Evolutionary conservation across 2,888 invertebrate species (phyloP).

Genomic region (Acleris literana): DNA sequence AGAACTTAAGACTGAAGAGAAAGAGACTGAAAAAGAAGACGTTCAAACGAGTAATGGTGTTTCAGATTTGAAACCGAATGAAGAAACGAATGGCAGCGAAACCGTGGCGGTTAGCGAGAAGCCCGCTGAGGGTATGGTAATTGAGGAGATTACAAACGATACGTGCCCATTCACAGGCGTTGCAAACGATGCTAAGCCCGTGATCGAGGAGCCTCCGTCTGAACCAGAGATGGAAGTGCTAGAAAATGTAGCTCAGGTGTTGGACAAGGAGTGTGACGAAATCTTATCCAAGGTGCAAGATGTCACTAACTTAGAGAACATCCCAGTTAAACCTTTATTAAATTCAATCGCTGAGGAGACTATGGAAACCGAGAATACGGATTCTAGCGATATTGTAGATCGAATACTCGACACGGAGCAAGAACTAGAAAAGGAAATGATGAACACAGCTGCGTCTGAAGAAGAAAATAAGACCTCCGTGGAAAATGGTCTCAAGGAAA

Average conservation of each 20-base stretch:
- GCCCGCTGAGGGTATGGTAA: constrained; percentile 56
- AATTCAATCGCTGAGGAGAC: constrained; percentile 69
- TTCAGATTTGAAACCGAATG: constrained; percentile 49
- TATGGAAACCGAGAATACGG: constrained; percentile 68
- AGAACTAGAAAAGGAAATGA: constrained; percentile 61
- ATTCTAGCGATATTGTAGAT: constrained; percentile 71
- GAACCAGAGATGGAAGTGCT: constrained; percentile 68
- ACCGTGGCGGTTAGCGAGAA: constrained; percentile 48
- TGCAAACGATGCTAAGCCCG: constrained; percentile 63
- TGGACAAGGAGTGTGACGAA: constrained; percentile 79
- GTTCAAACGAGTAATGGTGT: constrained; percentile 63
- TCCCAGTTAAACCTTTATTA: constrained; percentile 67
- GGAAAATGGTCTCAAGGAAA: constrained; percentile 27
- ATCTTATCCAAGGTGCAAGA: constrained; percentile 76
- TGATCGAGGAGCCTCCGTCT: constrained; percentile 65
- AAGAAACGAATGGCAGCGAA: constrained; percentile 47
- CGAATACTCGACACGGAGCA: constrained; percentile 70
- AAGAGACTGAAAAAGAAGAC: constrained; percentile 54
- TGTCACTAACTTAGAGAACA: constrained; percentile 72
- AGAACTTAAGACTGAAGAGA: constrained; percentile 46
- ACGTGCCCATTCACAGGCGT: constrained; percentile 59
- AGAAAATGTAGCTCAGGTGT: constrained; percentile 69
- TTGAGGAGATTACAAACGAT: constrained; percentile 63
- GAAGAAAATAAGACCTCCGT: constrained; percentile 39
- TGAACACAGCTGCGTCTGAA: constrained; percentile 48